Evolutionary conservation across 2,113 vertebrate species (phyloP).

Genomic region (Muntiacus reevesi): DNA sequence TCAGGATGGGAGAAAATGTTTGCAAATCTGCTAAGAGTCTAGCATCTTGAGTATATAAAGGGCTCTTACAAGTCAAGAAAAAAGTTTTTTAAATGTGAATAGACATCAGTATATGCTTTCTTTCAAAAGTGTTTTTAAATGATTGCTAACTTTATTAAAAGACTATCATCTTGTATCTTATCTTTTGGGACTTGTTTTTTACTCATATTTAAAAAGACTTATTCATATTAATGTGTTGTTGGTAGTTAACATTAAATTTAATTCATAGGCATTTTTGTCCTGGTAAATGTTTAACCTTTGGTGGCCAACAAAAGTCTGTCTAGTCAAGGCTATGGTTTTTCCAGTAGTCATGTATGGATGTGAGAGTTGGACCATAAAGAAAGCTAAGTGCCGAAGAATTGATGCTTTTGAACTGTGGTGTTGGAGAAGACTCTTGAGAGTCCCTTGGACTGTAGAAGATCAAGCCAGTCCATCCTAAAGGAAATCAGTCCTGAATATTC

Average conservation of each 20-base stretch:
- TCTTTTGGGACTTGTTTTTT: background rate
- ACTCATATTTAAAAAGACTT: background rate
- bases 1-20: background rate
- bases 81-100: background rate
- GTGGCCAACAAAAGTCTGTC: background rate
- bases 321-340: background rate
- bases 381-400: background rate
- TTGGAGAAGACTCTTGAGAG: background rate
- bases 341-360: background rate
- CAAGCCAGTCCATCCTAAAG: background rate
- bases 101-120: background rate
- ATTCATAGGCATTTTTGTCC: background rate
- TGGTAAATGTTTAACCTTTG: background rate
- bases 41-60: background rate
- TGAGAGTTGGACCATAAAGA: background rate
- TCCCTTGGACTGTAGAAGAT: background rate
- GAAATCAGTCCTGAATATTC: background rate
- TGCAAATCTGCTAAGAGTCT: background rate
- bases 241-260: background rate
- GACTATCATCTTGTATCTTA: background rate
- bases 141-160: constrained; percentile 12
- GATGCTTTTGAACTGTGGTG: background rate
- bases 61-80: background rate
- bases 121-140: background rate
- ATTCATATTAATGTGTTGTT: background rate